Base-by-base conservation (phyloP, 2,888 invertebrate genomes). In the Bombylius major region DNA sequence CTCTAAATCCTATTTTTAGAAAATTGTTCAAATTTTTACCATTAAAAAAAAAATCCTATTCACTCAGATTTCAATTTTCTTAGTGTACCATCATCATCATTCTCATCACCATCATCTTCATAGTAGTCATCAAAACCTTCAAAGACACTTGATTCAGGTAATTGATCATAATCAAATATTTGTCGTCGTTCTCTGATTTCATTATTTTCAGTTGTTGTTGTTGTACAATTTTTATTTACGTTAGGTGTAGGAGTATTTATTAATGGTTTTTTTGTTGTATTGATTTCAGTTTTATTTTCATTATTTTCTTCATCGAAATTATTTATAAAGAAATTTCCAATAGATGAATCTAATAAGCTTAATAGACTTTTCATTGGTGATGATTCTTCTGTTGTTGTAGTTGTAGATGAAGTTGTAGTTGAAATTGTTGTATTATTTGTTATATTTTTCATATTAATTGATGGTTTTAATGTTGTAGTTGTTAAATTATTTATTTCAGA, bases 131-230 rank as follows among this genome's bases (percentile, higher is more conserved):
- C 58, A 8, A 50, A 23, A 4, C 47, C 23, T 4, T 62, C 62
- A 50, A 65, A 65, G 42, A 66, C 59, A 39, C 69, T 65, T 42
- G 70, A 65, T 58, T 73, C 72, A 23, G 72, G 72, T 57, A 71
- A 63, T 63, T 73, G 69, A 62, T 73, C 72, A 62, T 73, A 72
- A 64, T 73, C 72, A 59, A 69, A 73, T 53, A 73, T 65, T 58
- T 73, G 73, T 46, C 72, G 65, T 23, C 68, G 67, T 58, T 67
- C 68, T 42, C 57, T 31, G 9, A 44, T 42, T 67, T 69, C 23
- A 66, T 67, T 47, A 68, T 64, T 61, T 52, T 67, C 68, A 32
- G 68, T 66, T 55, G 62, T 65, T 12, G 55, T 23, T 46, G 39
- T 11, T 42, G 39, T 42, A 42, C 39, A 42, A 42, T 51, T 42